These are phyloP conservation scores for Echinops telfairi DNA, from an alignment of 2,113 vertebrate genomes.

Conservation along the genomic window DNA sequence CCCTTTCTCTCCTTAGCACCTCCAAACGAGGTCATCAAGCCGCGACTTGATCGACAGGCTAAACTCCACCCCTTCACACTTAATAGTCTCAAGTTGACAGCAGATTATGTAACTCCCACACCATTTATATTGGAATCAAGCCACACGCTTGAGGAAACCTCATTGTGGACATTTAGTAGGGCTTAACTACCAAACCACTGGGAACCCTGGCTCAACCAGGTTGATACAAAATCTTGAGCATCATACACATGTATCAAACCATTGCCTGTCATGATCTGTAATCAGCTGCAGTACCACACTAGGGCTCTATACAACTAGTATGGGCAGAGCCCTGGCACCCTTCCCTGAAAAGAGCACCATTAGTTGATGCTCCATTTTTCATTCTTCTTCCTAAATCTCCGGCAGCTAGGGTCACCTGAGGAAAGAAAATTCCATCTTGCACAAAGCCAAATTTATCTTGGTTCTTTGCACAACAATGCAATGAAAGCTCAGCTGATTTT, in stretches of 20 bases:
- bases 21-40: too few species aligned
- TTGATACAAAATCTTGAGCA: neutral
- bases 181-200: too few species aligned
- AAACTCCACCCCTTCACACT: too few species aligned
- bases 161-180: too few species aligned
- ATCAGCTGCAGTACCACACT: neutral
- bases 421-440: constrained; percentile 68
- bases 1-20: too few species aligned
- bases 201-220: too few species aligned
- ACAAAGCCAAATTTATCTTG: constrained; percentile 73
- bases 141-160: too few species aligned
- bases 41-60: too few species aligned
- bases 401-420: constrained; percentile 53
- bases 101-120: too few species aligned
- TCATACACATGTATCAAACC: accelerated
- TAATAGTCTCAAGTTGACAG: too few species aligned
- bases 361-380: constrained; percentile 47
- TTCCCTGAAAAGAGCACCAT: neutral
- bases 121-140: too few species aligned
- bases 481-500: constrained; percentile 73
- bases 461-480: constrained; percentile 68
- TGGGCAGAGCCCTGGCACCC: neutral
- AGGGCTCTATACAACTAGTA: neutral
- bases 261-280: neutral
- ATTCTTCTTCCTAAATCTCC: constrained; percentile 41